Base-by-base conservation (phyloP, 2,888 invertebrate species). In the Melieria crassipennis region DNA sequence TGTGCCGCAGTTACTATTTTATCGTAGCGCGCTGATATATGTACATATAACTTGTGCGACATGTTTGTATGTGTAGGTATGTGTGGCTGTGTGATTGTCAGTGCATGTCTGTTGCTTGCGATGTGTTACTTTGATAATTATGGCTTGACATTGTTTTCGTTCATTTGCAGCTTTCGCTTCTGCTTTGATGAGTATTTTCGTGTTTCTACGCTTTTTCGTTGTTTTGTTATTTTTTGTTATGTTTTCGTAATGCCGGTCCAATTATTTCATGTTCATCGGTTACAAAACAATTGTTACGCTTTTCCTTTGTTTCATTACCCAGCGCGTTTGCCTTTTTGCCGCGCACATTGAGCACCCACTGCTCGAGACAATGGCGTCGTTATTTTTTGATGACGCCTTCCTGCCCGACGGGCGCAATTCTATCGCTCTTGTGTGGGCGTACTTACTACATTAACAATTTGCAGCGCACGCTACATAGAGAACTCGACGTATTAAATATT, bases 81-180 rank as follows among this genome's bases (percentile, higher is more conserved):
- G 43, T 46, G 9, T 48, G 13, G 9, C 42, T 60, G 13, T 10
- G 7, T 13, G 13, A 62, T 42, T 6, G 30, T 30, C 30, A n/a
- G 62, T 47, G 13, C 30, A 56, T 56, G 46, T 55, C n/a, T 42
- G 42, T 46, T 30, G n/a, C 42, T 56, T 16, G 16, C 62, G 58
- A 65, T 64, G 64, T 46, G 52, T 65, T 65, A 60, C 65, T 64
- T 65, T 61, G 61, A 66, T 65, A 71, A 66, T 66, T 62, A 56
- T n/a, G 50, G 16, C 45, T 63, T 70, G 65, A 61, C 66, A 70
- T 65, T 65, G 56, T 65, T 61, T 70, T 55, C 16, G 13, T 62
- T 47, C 52, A 61, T 30, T 55, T 57, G 58, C 16, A 11, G 9
- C 9, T 55, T 42, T 30, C 6, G 7, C 55, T 52, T 46, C 47